Base-by-base conservation (phyloP, 2,113 vertebrate genomes). In the Pelodiscus sinensis region DNA sequence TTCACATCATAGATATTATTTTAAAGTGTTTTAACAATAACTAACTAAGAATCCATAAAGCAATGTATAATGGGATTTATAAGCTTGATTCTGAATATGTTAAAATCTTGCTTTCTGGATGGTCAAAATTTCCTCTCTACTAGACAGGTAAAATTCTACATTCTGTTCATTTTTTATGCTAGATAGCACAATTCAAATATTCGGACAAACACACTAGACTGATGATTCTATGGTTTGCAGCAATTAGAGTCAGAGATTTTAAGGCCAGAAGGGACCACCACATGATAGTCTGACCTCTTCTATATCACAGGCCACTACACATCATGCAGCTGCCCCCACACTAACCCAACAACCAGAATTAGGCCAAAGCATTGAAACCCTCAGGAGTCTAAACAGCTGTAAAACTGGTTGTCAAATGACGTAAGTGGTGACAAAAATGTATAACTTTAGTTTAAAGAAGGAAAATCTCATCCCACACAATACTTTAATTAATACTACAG, bases 371-470 rank as follows among this genome's bases (percentile, higher is more conserved):
- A 71, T 21, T 71, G 10, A 18, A 71, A n/a, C n/a, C 65, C 9
- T 35, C n/a, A 35, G 65, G n/a, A 71, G 65, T n/a, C n/a, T 19
- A 71, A 71, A 71, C 18, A 19, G 18, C n/a, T 71, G 65, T 80
- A 77, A 80, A 94, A 75, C 9, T 77, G 88, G 38, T 52, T 79
- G 10, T 81, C 88, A 21, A 94, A 85, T 87, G 79, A 79, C 89
- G 90, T 50, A 50, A 92, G n/a, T 18, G 8, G 35, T 38, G 8
- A 44, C 4, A 92, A 90, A 78, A 71, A 75, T 4, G 3, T 25
- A 85, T 58, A 82, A 77, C 55, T 58, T 71, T 62, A 62, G 27
- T 58, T 44, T 29, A 80, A 16, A 38, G 50, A 1, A 21, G 91
- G 91, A 71, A 71, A 35, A 71, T 35, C 35, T 44, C n/a, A 71